phyloP scores from a whole-genome alignment of 2,888 invertebrate species.

The Dexiosoma caninum region DNA sequence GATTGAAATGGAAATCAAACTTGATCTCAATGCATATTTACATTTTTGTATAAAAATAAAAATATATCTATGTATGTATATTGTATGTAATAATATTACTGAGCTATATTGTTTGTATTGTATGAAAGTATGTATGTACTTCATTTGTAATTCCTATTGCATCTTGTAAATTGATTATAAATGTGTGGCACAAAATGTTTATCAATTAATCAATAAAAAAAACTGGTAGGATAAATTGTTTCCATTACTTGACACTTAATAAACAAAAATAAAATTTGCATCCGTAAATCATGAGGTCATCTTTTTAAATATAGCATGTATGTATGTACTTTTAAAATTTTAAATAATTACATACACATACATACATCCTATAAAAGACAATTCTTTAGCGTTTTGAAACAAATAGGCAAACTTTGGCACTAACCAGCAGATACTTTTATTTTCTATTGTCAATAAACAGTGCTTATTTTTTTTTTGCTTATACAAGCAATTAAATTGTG shows the following conservation, averaged over 20 bases:
- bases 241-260: conserved; percentile 48
- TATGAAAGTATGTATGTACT: not conserved
- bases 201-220: conserved; percentile 10
- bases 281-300: conserved; percentile 50
- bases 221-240: conserved; percentile 37
- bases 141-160: not conserved
- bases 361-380: no score
- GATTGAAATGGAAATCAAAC: conserved; percentile 22
- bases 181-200: conserved; percentile 11
- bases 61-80: no score
- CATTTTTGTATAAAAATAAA: no score
- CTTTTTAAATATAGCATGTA: conserved; percentile 16
- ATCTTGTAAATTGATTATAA: not conserved
- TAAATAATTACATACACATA: not conserved
- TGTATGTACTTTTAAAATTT: conserved; percentile 1
- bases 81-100: no score
- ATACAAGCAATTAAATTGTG: no score
- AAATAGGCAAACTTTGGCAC: no score
- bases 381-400: no score
- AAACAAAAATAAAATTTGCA: conserved; percentile 47
- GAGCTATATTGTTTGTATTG: no score
- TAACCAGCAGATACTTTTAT: no score
- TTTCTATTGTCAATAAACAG: no score
- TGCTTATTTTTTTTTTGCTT: no score
- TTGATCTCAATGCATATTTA: conserved; percentile 2